Conservation (phyloP, 2,797 vertebrate genomes). For the Lophotriccus pileatus region DNA sequence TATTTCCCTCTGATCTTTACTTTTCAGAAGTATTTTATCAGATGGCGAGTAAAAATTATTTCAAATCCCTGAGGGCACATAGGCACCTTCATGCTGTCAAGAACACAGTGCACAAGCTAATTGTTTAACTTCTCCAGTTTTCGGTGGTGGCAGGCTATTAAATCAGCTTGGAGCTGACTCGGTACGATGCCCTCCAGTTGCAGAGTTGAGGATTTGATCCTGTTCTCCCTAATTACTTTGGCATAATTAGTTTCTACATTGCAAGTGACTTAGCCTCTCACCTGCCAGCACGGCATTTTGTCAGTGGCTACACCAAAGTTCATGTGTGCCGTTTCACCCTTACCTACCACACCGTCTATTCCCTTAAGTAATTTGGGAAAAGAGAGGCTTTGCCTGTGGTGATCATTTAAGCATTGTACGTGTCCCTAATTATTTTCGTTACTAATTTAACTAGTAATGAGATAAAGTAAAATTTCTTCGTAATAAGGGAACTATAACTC, state of each 20-base stretch:
- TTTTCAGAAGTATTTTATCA: neutral
- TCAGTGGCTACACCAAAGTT: neutral
- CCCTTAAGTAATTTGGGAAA: neutral
- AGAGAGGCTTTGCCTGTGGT: neutral
- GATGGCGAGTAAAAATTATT: neutral
- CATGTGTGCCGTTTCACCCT: accelerated
- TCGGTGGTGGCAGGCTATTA: neutral
- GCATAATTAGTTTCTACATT: neutral
- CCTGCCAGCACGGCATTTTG: neutral
- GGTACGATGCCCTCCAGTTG: neutral
- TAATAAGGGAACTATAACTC: neutral
- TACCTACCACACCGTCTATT: neutral
- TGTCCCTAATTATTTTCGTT: conserved; percentile 10
- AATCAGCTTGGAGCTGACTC: neutral
- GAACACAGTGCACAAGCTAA: neutral
- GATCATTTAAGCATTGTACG: neutral
- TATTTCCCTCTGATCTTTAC: neutral
- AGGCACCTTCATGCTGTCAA: neutral
- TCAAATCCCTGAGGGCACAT: neutral
- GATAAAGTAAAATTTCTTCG: neutral
- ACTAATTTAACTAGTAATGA: conserved; percentile 19
- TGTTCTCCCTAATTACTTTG: neutral
- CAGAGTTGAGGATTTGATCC: neutral
- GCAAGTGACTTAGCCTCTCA: neutral
- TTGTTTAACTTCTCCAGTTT: neutral